Percentiles rank a stretch among this genome's conserved stretches.
Evolutionary conservation across 1,140 invertebrate species (phyloP).

Genomic region (Chymomyza costata): DNA sequence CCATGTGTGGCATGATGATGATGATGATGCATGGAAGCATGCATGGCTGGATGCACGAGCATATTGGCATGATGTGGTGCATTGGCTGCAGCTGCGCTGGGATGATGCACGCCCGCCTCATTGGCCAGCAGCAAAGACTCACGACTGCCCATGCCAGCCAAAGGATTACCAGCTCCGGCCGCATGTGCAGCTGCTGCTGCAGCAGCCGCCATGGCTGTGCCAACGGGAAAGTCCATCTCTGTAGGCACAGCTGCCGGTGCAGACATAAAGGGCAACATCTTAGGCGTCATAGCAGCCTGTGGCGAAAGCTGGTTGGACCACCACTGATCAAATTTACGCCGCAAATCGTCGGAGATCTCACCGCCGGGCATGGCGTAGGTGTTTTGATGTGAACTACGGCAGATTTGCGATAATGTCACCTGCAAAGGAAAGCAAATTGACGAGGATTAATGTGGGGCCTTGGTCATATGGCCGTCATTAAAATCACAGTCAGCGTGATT

Average conservation of each 20-base stretch:
- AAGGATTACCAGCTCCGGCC: conserved; percentile 76
- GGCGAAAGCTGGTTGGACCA: conserved; percentile 81
- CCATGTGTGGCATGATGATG: conserved; percentile 82
- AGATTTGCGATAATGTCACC: conserved; percentile 86
- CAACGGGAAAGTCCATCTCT: conserved; percentile 75
- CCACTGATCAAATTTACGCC: conserved; percentile 86
- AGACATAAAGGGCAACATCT: conserved; percentile 74
- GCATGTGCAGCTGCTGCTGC: conserved; percentile 74
- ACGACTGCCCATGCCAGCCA: conserved; percentile 70
- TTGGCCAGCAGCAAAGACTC: conserved; percentile 62
- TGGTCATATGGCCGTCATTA: conserved; percentile 47
- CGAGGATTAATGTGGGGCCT: conserved; percentile 17
- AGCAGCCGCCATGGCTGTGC: conserved; percentile 70
- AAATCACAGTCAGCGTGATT: conserved; percentile 52
- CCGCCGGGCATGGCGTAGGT: conserved; percentile 78
- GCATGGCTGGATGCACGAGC: conserved; percentile 81
- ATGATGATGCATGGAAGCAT: conserved; percentile 78
- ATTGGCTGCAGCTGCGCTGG: conserved; percentile 36
- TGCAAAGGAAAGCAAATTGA: conserved; percentile 72
- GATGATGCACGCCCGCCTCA: conserved; percentile 42
- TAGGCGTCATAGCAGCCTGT: conserved; percentile 74
- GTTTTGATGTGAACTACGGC: conserved; percentile 80
- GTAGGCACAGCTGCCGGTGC: conserved; percentile 52
- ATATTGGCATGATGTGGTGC: conserved; percentile 53
- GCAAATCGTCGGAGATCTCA: conserved; percentile 84